Evolutionary conservation across 1,140 invertebrate species (phyloP), one percentile per base, ranked within the genome.

Genomic region (Oncopeltus fasciatus): DNA sequence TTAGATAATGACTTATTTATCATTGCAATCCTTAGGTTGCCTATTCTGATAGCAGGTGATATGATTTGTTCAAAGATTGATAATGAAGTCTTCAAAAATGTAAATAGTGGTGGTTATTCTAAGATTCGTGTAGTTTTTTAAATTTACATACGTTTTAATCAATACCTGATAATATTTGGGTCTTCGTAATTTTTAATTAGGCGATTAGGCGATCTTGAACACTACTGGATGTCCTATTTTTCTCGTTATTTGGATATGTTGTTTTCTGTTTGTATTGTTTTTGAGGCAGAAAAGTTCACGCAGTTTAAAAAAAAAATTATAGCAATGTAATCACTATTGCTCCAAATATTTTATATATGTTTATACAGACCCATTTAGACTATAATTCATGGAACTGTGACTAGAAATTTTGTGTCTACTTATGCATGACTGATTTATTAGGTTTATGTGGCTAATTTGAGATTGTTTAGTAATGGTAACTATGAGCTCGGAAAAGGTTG

Each of bases 401-500:
- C 31, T 38, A 8, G 14, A 8, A 38, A 38, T 38, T 38, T 5
- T 38, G 14, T 38, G 5, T 38, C 5, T 38, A 38, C 31, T 38
- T 5, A 38, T 38, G 31, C 14, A 5, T 38, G 31, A 14, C 31
- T 8, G 31, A 8, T 38, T n/a, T n/a, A n/a, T n/a, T n/a, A n/a
- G n/a, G n/a, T 38, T 38, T 38, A 38, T 38, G 31, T 38, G 14
- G 31, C 14, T 5, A 14, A 38, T 5, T 38, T 38, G 31, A 14
- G 31, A 38, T 14, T 38, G 14, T 5, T 49, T 65, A 64, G 63
- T 57, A 64, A 77, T 77, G 76, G 76, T 77, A 68, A 77, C 75
- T 38, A 77, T 77, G 76, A 77, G 75, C 68, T 75, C 75, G 29
- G 75, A 77, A 29, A 77, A 77, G 69, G 73, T 71, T 70, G 72